Evolutionary conservation across 2,797 vertebrate genomes (phyloP), one percentile per base, ranked within the genome.

Genomic region (Diglossa cyanea): DNA sequence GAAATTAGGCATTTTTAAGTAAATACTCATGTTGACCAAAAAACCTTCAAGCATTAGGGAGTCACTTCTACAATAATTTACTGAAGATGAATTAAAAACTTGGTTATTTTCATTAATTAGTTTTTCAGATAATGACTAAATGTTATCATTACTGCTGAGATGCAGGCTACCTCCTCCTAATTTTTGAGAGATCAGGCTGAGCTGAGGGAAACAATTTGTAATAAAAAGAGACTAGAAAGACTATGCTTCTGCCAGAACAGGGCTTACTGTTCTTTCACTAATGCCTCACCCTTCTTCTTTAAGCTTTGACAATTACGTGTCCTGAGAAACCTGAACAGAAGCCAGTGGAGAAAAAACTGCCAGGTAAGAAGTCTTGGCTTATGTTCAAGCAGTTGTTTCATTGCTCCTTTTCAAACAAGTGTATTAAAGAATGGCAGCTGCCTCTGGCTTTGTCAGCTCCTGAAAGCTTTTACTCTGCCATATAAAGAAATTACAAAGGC

Each of bases 241-340:
- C 44, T 37, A 3, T 70, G 37, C 26, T 67, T 50, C 44, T 90
- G 51, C 5, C 25, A 33, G 51, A 80, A 50, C 12, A 86, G 48
- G 37, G 13, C 42, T 78, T 57, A 28, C 9, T 2, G 0, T 63
- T 92, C 48, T 18, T 58, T 84, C 35, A 75, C 31, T 94, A 67
- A 94, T 23, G 60, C n/a, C 35, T 84, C 8, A 6, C 57, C 0
- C 0, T 92, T 94, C 31, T 83, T 76, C 47, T 47, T 92, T 71
- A 97, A 99, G 99, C 98, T 81, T 78, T 99, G 44, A 98, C 96
- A 4, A 99, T 99, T 81, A 98, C 98, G 73, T 99, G 98, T 95
- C 99, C 98, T 11, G 98, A 98, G 20, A 97, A 98, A 21, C 79
- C 96, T 0, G 98, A 98, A 31, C 97, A 98, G 75, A 98, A 98